A percentile compares a stretch with the other conserved stretches of the same genome.
Conservation (phyloP, 2,888 invertebrate species). For the Liopterus haemorrhoidalis region DNA sequence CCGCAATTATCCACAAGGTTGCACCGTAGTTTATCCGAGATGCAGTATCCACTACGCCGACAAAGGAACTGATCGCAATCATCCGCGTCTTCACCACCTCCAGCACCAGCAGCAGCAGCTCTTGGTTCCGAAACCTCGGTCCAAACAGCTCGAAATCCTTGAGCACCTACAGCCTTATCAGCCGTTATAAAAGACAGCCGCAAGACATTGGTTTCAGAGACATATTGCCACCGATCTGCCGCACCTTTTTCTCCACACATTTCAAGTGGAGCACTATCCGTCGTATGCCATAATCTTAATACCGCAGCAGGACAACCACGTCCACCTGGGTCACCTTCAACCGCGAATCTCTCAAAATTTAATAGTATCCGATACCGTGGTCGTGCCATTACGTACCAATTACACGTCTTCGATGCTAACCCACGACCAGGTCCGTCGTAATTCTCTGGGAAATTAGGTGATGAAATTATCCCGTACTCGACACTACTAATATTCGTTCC, state of each 20-base stretch:
- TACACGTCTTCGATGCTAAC: constrained; percentile 83
- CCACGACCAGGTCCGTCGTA: constrained; percentile 79
- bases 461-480: constrained; percentile 76
- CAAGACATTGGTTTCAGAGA: constrained; percentile 81
- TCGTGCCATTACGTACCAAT: constrained; percentile 91
- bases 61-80: constrained; percentile 70
- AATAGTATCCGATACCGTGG: constrained; percentile 83
- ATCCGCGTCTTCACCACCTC: too few species aligned
- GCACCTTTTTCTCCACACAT: constrained; percentile 80
- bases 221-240: constrained; percentile 72
- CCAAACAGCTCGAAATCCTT: constrained; percentile 91
- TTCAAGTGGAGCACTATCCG: constrained; percentile 75
- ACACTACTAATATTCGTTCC: constrained; percentile 83
- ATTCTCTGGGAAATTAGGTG: constrained; percentile 85
- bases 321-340: constrained; percentile 87
- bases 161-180: constrained; percentile 89
- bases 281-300: constrained; percentile 80
- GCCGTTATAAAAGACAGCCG: constrained; percentile 91
- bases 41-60: constrained; percentile 67
- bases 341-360: constrained; percentile 84
- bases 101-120: too few species aligned
- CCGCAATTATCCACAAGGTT: constrained; percentile 83
- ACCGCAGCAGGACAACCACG: constrained; percentile 91
- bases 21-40: constrained; percentile 69
- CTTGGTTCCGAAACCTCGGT: constrained; percentile 82